Conservation (phyloP, 1,140 invertebrate species). For the Acyrthosiphon pisum region DNA sequence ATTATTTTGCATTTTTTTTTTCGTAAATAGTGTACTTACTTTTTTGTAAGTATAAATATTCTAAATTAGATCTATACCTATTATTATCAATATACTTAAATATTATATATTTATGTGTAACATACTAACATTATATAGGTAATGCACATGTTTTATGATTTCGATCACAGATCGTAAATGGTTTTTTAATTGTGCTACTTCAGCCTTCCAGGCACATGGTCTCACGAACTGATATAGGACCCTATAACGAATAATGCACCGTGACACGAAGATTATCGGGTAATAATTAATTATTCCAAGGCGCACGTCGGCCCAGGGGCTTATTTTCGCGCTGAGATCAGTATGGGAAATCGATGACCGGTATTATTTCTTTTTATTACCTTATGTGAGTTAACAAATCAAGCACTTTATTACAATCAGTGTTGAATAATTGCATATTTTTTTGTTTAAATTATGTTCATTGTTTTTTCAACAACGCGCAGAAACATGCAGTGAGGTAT, state of each 20-base stretch:
- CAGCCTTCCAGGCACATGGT: constrained; percentile 1
- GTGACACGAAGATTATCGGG: background rate
- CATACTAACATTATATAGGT: background rate
- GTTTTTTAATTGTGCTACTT: background rate
- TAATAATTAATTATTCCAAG: constrained; percentile 20
- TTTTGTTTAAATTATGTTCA: background rate
- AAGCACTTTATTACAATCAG: background rate
- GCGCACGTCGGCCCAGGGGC: background rate
- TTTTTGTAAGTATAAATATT: background rate
- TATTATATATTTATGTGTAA: background rate
- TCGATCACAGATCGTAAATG: background rate
- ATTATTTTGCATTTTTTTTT: background rate
- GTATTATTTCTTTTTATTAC: background rate
- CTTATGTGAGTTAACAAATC: background rate
- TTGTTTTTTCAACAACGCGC: background rate
- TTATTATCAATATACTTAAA: background rate
- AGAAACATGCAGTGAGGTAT: background rate
- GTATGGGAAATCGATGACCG: constrained; percentile 32
- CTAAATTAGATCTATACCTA: background rate
- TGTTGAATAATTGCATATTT: background rate
- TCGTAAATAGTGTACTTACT: background rate
- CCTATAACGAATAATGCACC: background rate
- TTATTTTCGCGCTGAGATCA: constrained; percentile 28
- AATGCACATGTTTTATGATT: background rate
- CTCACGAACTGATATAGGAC: background rate